Evolutionary conservation across 2,113 vertebrate species (phyloP), one percentile per base, ranked within the genome.

Genomic region (Ammodramus savannarum): DNA sequence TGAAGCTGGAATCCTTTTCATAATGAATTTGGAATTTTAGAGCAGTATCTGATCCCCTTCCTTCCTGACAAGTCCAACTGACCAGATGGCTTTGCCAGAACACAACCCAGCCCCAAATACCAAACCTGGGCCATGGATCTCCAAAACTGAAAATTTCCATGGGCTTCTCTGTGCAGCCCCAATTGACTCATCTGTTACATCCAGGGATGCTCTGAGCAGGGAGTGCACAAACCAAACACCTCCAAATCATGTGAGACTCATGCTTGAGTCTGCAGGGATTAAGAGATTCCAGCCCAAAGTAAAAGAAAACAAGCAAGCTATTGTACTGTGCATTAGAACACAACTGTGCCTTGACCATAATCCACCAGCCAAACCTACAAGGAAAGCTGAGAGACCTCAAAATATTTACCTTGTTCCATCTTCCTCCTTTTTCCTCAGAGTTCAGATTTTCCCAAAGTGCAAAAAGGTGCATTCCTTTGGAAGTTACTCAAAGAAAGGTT

Each of bases 281-380:
- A 96, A 85, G 68, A 95, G 94, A 97, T 96, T 96, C 77, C 89
- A 97, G 82, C 54, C 41, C 82, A 74, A 68, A 97, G 80, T 54
- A 87, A 97, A 95, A 96, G 97, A 78, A 96, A 92, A 97, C 95
- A 96, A 96, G 95, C 36, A 89, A 81, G 82, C 86, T 66, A 95
- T 96, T 96, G 80, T 97, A 58, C 59, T 94, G 57, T 65, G 51
- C 73, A 86, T 55, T 74, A 74, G 83, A 89, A 95, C 90, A 95
- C 57, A 85, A 77, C 72, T 58, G 61, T 85, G 79, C 74, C 89
- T 95, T 74, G 76, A 90, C 89, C 76, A 76, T 81, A 96, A 93
- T 83, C 73, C 79, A 95, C 22, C 65, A 81, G 74, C 71, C 91
- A 90, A 97, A 95, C 83, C 89, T 73, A 62, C 74, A 94, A 77